Conservation (phyloP, 2,888 invertebrate genomes). For the Drosophila peninsularis region DNA sequence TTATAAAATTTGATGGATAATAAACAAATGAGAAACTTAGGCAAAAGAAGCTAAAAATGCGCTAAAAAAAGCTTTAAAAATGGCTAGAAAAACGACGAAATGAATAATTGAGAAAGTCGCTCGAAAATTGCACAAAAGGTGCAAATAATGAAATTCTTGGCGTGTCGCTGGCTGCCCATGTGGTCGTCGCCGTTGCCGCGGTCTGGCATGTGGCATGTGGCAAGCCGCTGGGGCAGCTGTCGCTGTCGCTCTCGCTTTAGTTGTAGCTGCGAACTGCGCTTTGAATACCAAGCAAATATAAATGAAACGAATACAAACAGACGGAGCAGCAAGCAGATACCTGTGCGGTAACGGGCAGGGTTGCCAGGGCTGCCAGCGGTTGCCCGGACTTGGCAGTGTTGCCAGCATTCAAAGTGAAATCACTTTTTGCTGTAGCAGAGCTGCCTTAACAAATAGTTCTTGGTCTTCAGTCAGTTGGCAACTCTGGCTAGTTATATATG, state of each 20-base stretch:
- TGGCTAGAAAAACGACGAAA: constrained; percentile 25
- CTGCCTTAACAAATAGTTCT: background rate
- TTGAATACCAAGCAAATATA: constrained; percentile 79
- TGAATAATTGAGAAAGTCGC: constrained; percentile 60
- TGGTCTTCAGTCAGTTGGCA: background rate
- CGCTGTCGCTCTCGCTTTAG: constrained; percentile 8
- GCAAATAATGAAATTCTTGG: constrained; percentile 75
- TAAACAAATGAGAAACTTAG: background rate
- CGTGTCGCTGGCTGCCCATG: constrained; percentile 27
- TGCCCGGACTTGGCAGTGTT: constrained; percentile 18
- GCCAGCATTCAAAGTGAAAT: background rate
- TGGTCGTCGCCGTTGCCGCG: constrained; percentile 43
- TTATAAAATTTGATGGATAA: background rate
- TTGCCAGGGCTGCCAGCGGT: constrained; percentile 12
- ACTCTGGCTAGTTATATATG: too few species aligned
- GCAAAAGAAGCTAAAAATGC: background rate
- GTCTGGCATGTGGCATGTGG: constrained; percentile 34
- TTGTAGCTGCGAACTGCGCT: constrained; percentile 59
- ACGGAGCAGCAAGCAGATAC: too few species aligned
- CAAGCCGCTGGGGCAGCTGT: constrained; percentile 22
- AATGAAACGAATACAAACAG: constrained; percentile 67
- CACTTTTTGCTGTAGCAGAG: background rate
- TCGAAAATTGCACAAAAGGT: constrained; percentile 70
- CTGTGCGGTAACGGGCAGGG: background rate
- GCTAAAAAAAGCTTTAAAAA: background rate